Evolutionary conservation across 2,888 invertebrate genomes (phyloP).

Genomic region (Standfussiana lucernea): DNA sequence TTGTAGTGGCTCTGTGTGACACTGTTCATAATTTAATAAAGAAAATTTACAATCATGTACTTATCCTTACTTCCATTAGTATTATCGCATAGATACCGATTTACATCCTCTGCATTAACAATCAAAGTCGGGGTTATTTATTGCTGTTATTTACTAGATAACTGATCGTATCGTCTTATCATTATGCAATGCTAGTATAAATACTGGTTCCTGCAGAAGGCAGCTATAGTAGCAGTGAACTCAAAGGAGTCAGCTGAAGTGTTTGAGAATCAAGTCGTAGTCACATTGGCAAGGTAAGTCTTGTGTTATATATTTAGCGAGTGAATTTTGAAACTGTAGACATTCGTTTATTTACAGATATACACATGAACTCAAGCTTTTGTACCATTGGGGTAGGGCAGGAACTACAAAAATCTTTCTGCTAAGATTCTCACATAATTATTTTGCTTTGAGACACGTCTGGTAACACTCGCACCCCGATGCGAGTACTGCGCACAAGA

Average conservation of each 20-base stretch:
- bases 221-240: not conserved
- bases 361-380: too few relatives aligned
- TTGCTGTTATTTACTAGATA: not conserved
- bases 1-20: not conserved
- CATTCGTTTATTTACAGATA: too few relatives aligned
- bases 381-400: too few relatives aligned
- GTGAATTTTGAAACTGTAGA: too few relatives aligned
- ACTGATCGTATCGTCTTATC: slow-evolving; percentile 3
- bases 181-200: slow-evolving; percentile 6
- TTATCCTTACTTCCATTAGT: not conserved
- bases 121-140: not conserved
- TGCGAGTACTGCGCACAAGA: too few relatives aligned
- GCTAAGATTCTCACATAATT: too few relatives aligned
- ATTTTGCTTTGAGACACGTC: too few relatives aligned
- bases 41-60: not conserved
- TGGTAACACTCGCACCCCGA: too few relatives aligned
- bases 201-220: slow-evolving; percentile 1
- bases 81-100: not conserved
- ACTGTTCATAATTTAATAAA: not conserved
- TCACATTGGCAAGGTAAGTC: slow-evolving; percentile 14
- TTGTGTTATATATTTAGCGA: too few relatives aligned
- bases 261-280: not conserved
- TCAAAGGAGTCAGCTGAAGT: not conserved
- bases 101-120: not conserved
- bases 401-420: too few relatives aligned